Evolutionary conservation across 2,113 vertebrate species (phyloP), one percentile per base, ranked within the genome.

Genomic region (Cichladusa arquata): DNA sequence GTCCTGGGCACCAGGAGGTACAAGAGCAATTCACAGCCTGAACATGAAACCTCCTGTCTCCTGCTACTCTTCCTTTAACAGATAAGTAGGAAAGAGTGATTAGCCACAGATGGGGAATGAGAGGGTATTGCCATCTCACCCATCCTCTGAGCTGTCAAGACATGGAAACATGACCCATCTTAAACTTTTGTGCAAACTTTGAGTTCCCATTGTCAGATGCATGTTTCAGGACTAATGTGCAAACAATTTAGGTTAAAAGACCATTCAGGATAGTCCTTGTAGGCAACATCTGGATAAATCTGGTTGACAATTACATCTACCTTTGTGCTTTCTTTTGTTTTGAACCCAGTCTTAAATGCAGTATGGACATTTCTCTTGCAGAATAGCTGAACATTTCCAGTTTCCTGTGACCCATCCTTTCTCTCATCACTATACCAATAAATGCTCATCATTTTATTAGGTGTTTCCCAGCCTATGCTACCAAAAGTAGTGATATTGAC

Each of bases 301-400:
- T 36, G n/a, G 4, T 6, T 19, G n/a, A 9, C 4, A 51, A 36
- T 42, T 71, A 20, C 19, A 44, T 45, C 12, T 20, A 14, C 0
- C 33, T 91, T 79, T 67, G 13, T 64, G 14, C 4, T 65, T 58
- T 50, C 24, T 77, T 95, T 51, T 5, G 2, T 57, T 88, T 56
- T 74, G 6, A 57, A 5, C 8, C 3, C 5, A 42, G 8, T 12
- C 16, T 79, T 58, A 87, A 88, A 34, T 0, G 0, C 9, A 33
- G 56, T 69, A 54, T 3, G 4, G 38, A 36, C 8, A 11, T 61
- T 70, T 42, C 9, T 4, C 8, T 69, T 0, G 0, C 12, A 61
- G 29, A 71, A 28, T 18, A 82, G 7, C 24, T 57, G 61, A 57
- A 54, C 2, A 9, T 31, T 45, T 18, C 19, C 20, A 62, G 10